Conservation (phyloP, 2,888 invertebrate species). For the Himalopsyche tibetana region DNA sequence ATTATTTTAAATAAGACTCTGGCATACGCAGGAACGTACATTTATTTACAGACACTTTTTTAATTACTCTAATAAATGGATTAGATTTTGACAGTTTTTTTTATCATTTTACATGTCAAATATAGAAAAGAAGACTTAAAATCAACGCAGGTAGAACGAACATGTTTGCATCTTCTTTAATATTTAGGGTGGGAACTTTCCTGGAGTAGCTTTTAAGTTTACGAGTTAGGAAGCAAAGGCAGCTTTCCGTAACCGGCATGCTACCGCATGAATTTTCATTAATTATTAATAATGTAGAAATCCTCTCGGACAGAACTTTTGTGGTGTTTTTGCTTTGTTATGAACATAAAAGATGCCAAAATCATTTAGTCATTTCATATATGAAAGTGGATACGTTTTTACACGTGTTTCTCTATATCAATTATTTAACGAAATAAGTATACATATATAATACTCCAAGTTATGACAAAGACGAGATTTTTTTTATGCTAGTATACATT, state of each 20-base stretch:
- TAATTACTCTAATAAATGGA: not conserved
- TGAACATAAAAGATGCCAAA: not conserved
- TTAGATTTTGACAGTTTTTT: not conserved
- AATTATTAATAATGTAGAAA: conserved; percentile 33
- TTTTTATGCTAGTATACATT: too few species aligned
- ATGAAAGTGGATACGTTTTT: not conserved
- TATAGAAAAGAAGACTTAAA: not conserved
- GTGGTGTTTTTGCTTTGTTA: conserved; percentile 29
- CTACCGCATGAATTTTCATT: conserved; percentile 40
- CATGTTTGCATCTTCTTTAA: conserved; percentile 22
- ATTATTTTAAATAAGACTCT: too few species aligned
- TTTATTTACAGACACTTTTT: too few species aligned
- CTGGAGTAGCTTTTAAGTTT: conserved; percentile 36
- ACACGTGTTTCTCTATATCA: not conserved
- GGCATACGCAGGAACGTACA: too few species aligned
- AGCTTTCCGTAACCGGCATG: conserved; percentile 37
- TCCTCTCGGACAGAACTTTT: conserved; percentile 35
- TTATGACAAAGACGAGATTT: too few species aligned
- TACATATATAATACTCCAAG: too few species aligned
- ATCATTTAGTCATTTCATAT: conserved; percentile 24
- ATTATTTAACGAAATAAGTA: too few species aligned
- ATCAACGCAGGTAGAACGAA: not conserved
- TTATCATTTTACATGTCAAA: not conserved
- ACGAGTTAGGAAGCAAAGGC: conserved; percentile 33
- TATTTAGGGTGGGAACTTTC: conserved; percentile 33